A percentile compares a stretch with the other conserved stretches of the same genome.
These are phyloP conservation scores for Erpornis zantholeuca DNA, from an alignment of 2,113 vertebrate genomes.

Conservation along the genomic window DNA sequence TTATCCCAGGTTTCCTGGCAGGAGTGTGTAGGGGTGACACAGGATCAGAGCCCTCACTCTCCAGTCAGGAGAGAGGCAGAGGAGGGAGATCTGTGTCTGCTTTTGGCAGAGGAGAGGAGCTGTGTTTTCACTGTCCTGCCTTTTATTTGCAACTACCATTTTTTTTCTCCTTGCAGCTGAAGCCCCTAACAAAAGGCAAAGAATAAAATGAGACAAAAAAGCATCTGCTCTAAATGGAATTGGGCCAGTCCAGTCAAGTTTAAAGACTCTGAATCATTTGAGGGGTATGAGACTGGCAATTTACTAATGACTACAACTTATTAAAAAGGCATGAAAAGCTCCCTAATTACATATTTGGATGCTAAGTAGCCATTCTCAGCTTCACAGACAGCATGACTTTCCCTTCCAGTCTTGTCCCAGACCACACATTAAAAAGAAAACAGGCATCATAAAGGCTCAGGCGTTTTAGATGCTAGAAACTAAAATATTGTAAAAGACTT, in stretches of 20 bases:
- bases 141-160: conserved; percentile 28
- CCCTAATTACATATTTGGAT: conserved; percentile 66
- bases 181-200: conserved; percentile 43
- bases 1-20: neutral
- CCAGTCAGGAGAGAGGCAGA: neutral
- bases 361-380: conserved; percentile 47
- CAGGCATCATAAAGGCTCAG: conserved; percentile 3
- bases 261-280: conserved; percentile 56
- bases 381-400: conserved; percentile 54
- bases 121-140: conserved; percentile 42
- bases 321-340: conserved; percentile 65
- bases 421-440: conserved; percentile 55
- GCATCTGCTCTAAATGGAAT: conserved; percentile 58
- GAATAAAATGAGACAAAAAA: conserved; percentile 55
- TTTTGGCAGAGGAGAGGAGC: conserved; percentile 22
- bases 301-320: conserved; percentile 66
- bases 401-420: conserved; percentile 38
- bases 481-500: neutral
- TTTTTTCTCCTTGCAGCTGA: conserved; percentile 43
- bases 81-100: neutral
- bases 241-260: conserved; percentile 65
- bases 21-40: neutral
- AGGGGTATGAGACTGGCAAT: conserved; percentile 52
- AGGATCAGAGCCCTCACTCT: neutral
- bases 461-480: neutral